phyloP scores from a whole-genome alignment of 1,140 invertebrate species.

The Colletes latitarsis region DNA sequence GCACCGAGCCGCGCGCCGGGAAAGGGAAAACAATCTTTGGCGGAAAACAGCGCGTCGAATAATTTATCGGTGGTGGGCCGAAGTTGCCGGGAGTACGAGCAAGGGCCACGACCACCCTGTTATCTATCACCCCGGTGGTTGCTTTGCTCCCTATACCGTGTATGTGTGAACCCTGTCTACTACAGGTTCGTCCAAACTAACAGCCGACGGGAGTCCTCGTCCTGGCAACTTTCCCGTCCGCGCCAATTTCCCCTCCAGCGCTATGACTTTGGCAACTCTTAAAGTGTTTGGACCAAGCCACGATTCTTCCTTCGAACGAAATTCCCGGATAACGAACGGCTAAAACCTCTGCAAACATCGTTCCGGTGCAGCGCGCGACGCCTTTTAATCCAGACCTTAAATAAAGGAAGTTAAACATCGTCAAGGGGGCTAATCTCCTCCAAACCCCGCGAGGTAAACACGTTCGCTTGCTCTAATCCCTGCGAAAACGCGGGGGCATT shows the following conservation, averaged over 20 bases:
- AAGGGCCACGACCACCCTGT: slow-evolving; percentile 36
- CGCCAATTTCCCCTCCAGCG: neutral
- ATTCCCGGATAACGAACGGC: neutral
- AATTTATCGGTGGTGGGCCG: slow-evolving; percentile 60
- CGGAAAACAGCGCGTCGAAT: slow-evolving; percentile 65
- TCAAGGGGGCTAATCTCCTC: neutral
- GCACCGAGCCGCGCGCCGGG: neutral
- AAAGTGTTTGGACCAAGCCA: neutral
- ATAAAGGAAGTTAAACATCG: neutral
- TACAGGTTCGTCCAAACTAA: slow-evolving; percentile 38
- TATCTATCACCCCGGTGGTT: slow-evolving; percentile 54
- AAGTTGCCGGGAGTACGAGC: slow-evolving; percentile 44
- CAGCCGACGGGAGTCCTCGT: neutral
- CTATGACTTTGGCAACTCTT: neutral
- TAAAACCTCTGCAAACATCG: neutral
- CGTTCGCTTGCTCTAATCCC: neutral
- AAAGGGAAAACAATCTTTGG: slow-evolving; percentile 64
- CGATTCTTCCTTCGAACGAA: neutral
- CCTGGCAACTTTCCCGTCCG: neutral
- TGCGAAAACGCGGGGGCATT: too few relatives aligned
- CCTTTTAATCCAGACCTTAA: slow-evolving; percentile 7
- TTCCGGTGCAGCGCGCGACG: neutral
- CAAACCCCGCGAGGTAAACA: neutral
- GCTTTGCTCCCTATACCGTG: neutral
- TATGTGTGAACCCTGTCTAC: neutral